Conservation (phyloP, 1,140 invertebrate genomes). For the Cepaea nemoralis region DNA sequence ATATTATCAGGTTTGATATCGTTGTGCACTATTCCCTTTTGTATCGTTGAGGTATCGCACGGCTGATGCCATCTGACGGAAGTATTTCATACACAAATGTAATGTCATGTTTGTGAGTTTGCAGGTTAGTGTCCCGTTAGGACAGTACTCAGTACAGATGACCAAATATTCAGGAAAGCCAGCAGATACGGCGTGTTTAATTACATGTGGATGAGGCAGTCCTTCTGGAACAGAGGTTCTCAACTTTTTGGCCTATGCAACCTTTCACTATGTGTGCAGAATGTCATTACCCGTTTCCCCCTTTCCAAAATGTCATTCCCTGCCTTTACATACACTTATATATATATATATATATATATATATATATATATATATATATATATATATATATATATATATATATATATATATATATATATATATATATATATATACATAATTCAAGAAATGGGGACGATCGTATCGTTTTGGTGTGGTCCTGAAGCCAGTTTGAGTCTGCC, state of each 20-base stretch:
- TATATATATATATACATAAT: background rate
- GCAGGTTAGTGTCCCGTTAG: background rate
- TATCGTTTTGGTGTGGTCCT: too few species aligned
- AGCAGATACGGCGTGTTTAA: background rate
- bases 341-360: background rate
- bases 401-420: background rate
- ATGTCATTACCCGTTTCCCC: background rate
- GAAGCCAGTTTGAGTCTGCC: too few species aligned
- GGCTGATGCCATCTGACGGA: background rate
- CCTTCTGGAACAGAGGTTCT: background rate
- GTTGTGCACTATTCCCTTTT: background rate
- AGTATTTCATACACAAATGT: background rate
- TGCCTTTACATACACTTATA: background rate
- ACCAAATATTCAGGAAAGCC: background rate
- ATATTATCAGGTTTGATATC: background rate
- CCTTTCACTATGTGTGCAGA: background rate
- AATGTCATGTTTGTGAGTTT: background rate
- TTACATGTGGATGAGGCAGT: background rate
- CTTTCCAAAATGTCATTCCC: too few species aligned
- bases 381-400: background rate
- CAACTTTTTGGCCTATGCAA: background rate
- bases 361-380: background rate
- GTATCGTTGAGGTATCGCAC: background rate
- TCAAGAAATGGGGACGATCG: background rate
- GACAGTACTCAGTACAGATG: slow-evolving; percentile 17